Percentiles rank a stretch among this genome's conserved stretches.
These are phyloP conservation scores for Gambelia wislizenii DNA, from an alignment of 2,797 vertebrate species.

Conservation along the genomic window DNA sequence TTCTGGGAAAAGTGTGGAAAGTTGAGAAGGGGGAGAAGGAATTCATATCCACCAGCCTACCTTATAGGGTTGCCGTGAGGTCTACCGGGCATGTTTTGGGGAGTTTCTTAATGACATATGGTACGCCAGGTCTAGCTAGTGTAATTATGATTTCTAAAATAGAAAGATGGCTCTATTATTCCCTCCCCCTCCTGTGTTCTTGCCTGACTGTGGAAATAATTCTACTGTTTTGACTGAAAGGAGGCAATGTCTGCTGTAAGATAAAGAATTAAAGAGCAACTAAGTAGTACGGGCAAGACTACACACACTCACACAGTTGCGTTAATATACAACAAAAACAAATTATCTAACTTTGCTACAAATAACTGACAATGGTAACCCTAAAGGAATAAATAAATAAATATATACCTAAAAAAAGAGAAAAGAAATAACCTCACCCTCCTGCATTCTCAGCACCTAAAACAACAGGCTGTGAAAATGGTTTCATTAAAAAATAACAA, in stretches of 20 bases:
- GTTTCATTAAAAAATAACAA: conserved; percentile 86
- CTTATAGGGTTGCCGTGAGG: too few species aligned
- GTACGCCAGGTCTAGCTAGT: too few species aligned
- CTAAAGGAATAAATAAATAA: not conserved
- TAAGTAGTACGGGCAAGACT: not conserved
- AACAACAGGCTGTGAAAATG: conserved; percentile 80
- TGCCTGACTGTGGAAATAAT: conserved; percentile 56
- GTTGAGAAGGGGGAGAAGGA: too few species aligned
- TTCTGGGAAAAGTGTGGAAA: too few species aligned
- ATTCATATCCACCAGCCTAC: too few species aligned
- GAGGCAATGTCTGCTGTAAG: fast-evolving
- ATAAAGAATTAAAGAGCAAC: conserved; percentile 45
- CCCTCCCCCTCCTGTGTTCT: conserved; percentile 52
- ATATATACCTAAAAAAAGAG: not conserved
- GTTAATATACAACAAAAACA: not conserved
- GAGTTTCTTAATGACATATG: too few species aligned
- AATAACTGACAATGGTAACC: conserved; percentile 1
- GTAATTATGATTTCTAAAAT: not conserved
- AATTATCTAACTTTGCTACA: conserved; percentile 56
- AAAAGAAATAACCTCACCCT: conserved; percentile 58
- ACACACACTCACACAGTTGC: not conserved
- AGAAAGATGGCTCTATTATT: conserved; percentile 40
- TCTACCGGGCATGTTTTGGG: too few species aligned
- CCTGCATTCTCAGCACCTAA: conserved; percentile 69
- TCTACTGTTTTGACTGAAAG: conserved; percentile 49